Percentiles rank a stretch among this genome's conserved stretches.
Conservation (phyloP, 2,888 invertebrate genomes). For the Hypselothyrea guttata region DNA sequence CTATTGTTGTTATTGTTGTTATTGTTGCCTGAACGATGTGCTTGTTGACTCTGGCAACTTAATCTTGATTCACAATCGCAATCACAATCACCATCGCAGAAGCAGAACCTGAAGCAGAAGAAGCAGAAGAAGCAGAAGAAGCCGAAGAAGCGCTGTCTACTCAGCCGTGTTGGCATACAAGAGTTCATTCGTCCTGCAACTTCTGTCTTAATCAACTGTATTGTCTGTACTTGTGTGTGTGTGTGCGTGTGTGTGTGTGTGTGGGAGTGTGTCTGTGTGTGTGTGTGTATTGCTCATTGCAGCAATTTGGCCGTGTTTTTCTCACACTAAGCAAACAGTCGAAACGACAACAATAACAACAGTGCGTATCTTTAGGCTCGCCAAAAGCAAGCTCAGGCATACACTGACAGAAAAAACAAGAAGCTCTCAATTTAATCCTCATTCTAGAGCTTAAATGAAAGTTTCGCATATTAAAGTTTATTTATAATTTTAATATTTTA, state of each 20-base stretch:
- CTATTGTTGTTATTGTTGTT: conserved; percentile 5
- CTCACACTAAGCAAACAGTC: conserved; percentile 56
- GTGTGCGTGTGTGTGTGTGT: background rate
- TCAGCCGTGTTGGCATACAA: conserved; percentile 27
- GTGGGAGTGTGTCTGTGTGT: conserved; percentile 16
- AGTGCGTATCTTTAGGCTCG: conserved; percentile 2
- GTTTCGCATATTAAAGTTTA: too few species aligned
- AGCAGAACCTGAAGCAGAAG: too few species aligned
- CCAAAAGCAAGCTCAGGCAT: background rate
- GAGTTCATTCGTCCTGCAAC: conserved; percentile 20
- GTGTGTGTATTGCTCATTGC: conserved; percentile 49
- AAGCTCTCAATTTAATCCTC: too few species aligned
- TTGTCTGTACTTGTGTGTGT: conserved; percentile 41
- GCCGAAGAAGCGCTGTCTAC: conserved; percentile 34
- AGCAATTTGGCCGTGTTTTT: conserved; percentile 60
- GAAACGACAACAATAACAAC: conserved; percentile 42
- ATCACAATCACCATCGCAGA: conserved; percentile 19
- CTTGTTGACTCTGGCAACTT: conserved; percentile 51
- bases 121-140: too few species aligned
- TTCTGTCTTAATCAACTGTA: conserved; percentile 55
- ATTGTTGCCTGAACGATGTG: conserved; percentile 13
- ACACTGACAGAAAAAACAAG: conserved; percentile 11
- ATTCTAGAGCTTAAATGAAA: too few species aligned
- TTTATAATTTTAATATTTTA: too few species aligned
- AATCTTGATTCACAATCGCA: conserved; percentile 58